Conservation (phyloP, 2,797 vertebrate species). For the Alosa sapidissima region DNA sequence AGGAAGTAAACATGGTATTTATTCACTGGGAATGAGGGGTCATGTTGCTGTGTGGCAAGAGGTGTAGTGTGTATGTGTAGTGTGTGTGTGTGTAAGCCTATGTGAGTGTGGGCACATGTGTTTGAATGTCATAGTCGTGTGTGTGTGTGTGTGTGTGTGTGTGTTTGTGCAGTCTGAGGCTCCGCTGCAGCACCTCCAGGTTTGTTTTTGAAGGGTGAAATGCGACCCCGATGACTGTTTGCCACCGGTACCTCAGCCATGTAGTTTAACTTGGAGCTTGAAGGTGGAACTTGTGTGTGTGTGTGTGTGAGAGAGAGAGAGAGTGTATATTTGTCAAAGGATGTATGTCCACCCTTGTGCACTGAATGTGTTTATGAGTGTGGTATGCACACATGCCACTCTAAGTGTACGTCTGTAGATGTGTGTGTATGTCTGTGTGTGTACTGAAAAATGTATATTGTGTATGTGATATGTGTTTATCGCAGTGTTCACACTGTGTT, state of each 20-base stretch:
- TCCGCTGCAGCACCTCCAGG: not conserved
- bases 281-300: not conserved
- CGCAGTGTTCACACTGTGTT: too few relatives aligned
- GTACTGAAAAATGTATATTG: too few relatives aligned
- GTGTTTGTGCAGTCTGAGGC: not conserved
- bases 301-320: conserved; percentile 23
- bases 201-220: not conserved
- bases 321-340: not conserved
- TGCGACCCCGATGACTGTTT: conserved; percentile 8
- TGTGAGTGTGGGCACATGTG: not conserved
- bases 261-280: not conserved
- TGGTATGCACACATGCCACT: too few relatives aligned
- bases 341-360: not conserved
- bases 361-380: not conserved
- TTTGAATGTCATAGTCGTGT: not conserved
- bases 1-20: not conserved
- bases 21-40: not conserved
- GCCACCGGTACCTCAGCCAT: not conserved
- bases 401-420: too few relatives aligned
- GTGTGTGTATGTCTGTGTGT: too few relatives aligned
- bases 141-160: not conserved
- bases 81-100: not conserved
- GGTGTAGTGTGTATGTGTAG: not conserved
- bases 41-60: not conserved
- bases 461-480: too few relatives aligned